Base-by-base conservation (phyloP, 2,888 invertebrate species). In the Tenthredo livida region DNA sequence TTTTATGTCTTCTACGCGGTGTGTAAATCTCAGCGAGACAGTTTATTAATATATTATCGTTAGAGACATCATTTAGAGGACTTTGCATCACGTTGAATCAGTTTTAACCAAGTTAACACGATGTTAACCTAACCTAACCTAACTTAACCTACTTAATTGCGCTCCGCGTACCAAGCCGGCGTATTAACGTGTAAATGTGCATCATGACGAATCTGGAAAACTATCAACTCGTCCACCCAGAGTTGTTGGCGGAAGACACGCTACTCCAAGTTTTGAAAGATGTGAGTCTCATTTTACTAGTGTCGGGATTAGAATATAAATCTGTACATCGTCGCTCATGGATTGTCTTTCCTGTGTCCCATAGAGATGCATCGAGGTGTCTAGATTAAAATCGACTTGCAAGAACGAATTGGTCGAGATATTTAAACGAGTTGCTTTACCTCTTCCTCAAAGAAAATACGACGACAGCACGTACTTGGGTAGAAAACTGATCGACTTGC, bases 321-420 rank as follows among this genome's bases (percentile, higher is more conserved):
- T n/a, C n/a, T 6, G 54, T n/a, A n/a, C 6, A n/a, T 54, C n/a
- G n/a, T 6, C 0, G n/a, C 17, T 50, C 50, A n/a, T n/a, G 5
- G 4, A 54, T 54, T 54, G n/a, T 54, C n/a, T 7, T 54, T 4
- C 17, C 29, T 12, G 6, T 29, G 7, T 84, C 77, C 86, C 47
- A 61, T 84, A 93, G 93, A 90, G 89, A 61, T 92, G 92, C 83
- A 92, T 93, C 40, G 89, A 90, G 70, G 83, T 90, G 50, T 87
- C 87, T 37, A 85, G 88, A 29, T 87, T 89, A 12, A 88, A 89
- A 37, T 88, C 67, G 78, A 85, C 90, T 50, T 88, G 86, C 54
- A 91, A 89, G 86, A 84, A 85, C 15, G 89, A 92, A 86, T 87
- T 93, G 33, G 82, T 93, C 75, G 90, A 92, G 85, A 88, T 92